Percentiles rank a stretch among this genome's conserved stretches.
Conservation (phyloP, 1,140 invertebrate genomes). For the Solen grandis region DNA sequence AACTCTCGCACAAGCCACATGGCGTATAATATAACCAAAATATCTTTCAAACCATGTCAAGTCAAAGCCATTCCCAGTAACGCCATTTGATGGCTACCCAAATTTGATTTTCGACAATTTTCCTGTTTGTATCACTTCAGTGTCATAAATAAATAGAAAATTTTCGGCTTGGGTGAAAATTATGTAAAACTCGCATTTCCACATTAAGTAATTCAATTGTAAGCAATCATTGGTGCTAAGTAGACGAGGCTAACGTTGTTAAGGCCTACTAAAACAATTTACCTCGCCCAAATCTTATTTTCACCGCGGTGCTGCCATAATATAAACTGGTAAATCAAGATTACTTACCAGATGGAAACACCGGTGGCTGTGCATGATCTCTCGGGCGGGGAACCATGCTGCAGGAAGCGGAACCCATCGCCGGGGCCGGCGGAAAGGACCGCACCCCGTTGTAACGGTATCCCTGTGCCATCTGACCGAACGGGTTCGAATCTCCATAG, state of each 20-base stretch:
- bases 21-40: constrained; percentile 52
- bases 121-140: constrained; percentile 73
- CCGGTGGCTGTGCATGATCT: constrained; percentile 75
- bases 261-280: constrained; percentile 78
- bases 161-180: constrained; percentile 76
- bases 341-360: constrained; percentile 78
- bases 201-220: constrained; percentile 78
- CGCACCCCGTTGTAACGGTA: constrained; percentile 77
- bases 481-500: constrained; percentile 91
- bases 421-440: constrained; percentile 71
- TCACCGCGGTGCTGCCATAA: constrained; percentile 65
- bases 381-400: constrained; percentile 75
- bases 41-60: constrained; percentile 40
- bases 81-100: constrained; percentile 57
- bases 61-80: constrained; percentile 51
- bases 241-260: constrained; percentile 74
- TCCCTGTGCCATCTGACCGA: constrained; percentile 89
- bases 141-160: constrained; percentile 76
- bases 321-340: constrained; percentile 73
- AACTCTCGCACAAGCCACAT: constrained; percentile 49
- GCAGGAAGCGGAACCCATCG: constrained; percentile 72
- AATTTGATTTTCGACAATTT: constrained; percentile 74
- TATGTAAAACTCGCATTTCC: constrained; percentile 77
- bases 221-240: constrained; percentile 69
- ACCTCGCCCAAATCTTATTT: constrained; percentile 78